Evolutionary conservation across 2,797 vertebrate species (phyloP).

Genomic region (Clarias fuscus): DNA sequence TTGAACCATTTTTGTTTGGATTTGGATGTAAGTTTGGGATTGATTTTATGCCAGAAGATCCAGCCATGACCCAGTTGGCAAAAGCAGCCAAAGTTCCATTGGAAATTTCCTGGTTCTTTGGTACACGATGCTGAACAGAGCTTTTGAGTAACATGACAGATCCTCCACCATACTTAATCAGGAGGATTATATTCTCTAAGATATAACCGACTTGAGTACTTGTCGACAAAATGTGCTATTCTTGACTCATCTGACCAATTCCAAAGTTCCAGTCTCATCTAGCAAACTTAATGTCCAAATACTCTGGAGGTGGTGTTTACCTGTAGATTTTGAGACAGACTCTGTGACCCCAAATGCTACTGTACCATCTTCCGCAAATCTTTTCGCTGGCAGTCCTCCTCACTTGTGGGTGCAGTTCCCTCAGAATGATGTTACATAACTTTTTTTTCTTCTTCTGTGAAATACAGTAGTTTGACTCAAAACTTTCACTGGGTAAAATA

Average conservation of each 20-base stretch:
- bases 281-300: not conserved
- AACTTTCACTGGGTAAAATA: not conserved
- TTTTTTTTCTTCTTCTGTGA: not conserved
- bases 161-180: not conserved
- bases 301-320: not conserved
- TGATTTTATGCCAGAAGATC: not conserved
- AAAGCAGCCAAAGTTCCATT: not conserved
- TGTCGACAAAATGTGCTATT: not conserved
- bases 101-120: not conserved
- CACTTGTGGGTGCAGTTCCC: conserved; percentile 13
- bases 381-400: not conserved
- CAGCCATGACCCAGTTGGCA: not conserved
- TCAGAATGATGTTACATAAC: not conserved
- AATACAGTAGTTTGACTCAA: not conserved
- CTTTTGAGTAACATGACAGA: not conserved
- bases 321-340: not conserved
- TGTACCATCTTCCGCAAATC: not conserved
- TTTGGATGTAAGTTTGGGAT: not conserved
- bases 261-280: not conserved
- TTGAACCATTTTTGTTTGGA: not conserved
- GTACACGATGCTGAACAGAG: not conserved
- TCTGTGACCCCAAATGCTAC: not conserved
- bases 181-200: not conserved
- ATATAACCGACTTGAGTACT: not conserved
- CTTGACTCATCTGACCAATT: not conserved